Conservation (phyloP, 2,113 vertebrate genomes). For the Lichenostomus cassidix region DNA sequence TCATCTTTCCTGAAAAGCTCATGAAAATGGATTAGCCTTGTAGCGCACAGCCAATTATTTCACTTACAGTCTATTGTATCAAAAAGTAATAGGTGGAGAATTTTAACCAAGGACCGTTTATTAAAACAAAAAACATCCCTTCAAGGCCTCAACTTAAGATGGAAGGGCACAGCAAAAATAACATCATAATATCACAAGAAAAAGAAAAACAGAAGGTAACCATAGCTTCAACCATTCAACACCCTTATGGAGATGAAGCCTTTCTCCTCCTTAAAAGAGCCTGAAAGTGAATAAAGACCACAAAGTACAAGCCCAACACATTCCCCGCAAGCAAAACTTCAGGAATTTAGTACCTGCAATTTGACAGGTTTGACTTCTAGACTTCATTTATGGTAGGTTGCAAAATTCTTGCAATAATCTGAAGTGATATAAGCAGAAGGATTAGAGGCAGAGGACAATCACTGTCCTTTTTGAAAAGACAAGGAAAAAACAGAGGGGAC, state of each 20-base stretch:
- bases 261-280: background rate
- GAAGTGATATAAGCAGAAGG: background rate
- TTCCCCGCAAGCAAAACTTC: background rate
- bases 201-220: background rate
- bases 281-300: background rate
- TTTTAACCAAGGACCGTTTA: background rate
- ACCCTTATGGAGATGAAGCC: background rate
- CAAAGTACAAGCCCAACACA: background rate
- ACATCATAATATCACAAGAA: background rate
- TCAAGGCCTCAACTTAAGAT: background rate
- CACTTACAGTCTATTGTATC: background rate
- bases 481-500: background rate
- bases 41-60: background rate
- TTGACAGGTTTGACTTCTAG: background rate
- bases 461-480: background rate
- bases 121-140: background rate
- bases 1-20: background rate
- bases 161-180: background rate
- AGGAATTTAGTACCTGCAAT: background rate
- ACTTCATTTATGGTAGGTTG: background rate
- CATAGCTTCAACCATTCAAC: background rate
- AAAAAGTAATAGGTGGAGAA: background rate
- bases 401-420: background rate
- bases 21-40: conserved; percentile 2
- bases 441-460: background rate